Percentiles rank a stretch among this genome's conserved stretches.
These are phyloP conservation scores for Numenius phaeopus DNA, from an alignment of 2,797 vertebrate species.

Conservation along the genomic window DNA sequence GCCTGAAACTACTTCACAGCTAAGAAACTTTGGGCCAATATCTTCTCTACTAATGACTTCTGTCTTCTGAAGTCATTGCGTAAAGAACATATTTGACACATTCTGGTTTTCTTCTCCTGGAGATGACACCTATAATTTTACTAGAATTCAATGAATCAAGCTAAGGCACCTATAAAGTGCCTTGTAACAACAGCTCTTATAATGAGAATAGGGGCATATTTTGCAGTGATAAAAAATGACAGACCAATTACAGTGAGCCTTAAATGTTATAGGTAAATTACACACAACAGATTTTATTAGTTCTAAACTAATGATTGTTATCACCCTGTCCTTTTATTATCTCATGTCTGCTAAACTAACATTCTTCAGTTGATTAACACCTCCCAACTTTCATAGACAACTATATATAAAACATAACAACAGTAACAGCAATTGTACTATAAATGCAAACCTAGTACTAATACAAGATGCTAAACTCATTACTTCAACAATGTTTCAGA, in stretches of 20 bases:
- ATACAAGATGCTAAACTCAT: conserved; percentile 3
- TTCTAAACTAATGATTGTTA: conserved; percentile 39
- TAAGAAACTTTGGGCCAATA: background rate
- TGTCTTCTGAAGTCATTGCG: background rate
- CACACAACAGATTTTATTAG: conserved; percentile 37
- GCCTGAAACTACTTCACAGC: background rate
- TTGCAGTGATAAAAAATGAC: conserved; percentile 42
- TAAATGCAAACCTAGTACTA: conserved; percentile 11
- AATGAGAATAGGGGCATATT: conserved; percentile 6
- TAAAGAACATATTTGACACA: background rate
- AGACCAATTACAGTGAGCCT: conserved; percentile 14
- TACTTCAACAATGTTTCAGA: background rate
- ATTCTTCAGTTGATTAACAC: conserved; percentile 45
- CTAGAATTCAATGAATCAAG: background rate
- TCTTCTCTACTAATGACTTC: background rate
- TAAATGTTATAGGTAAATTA: conserved; percentile 55
- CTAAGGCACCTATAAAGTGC: background rate
- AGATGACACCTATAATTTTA: background rate
- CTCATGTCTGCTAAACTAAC: conserved; percentile 26
- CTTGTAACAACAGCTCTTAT: background rate
- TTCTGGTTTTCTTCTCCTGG: background rate
- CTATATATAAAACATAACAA: conserved; percentile 17
- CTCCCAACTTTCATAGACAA: conserved; percentile 11
- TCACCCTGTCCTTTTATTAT: conserved; percentile 23
- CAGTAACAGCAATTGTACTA: conserved; percentile 17